phyloP scores from a whole-genome alignment of 2,888 invertebrate species.

The Xestia xanthographa region DNA sequence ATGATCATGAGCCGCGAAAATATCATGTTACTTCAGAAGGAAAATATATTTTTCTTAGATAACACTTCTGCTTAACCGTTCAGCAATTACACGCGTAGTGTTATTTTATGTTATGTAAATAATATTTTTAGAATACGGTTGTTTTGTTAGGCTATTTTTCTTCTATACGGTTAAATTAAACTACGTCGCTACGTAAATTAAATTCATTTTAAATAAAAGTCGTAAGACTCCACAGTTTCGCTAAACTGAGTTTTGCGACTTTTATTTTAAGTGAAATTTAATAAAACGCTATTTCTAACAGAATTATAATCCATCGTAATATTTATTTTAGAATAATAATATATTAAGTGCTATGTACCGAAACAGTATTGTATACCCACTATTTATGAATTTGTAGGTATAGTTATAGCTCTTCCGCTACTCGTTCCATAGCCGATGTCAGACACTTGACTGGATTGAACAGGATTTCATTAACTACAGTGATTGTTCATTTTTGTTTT shows the following conservation, averaged over 20 bases:
- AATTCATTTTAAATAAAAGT: too few species aligned
- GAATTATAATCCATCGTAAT: not conserved
- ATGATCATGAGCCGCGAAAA: slow-evolving; percentile 40
- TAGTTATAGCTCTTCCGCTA: not conserved
- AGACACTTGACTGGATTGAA: not conserved
- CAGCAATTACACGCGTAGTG: not conserved
- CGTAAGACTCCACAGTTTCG: too few species aligned
- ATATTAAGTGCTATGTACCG: not conserved
- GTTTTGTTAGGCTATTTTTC: not conserved
- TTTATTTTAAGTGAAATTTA: not conserved
- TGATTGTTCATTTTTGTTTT: not conserved
- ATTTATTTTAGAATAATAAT: not conserved
- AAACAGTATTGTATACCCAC: too few species aligned
- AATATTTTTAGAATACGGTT: not conserved
- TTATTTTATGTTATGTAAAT: not conserved
- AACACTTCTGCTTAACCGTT: not conserved
- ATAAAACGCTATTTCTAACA: not conserved
- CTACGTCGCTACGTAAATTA: too few species aligned
- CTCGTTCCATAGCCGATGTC: not conserved
- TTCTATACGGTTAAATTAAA: not conserved
- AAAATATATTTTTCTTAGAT: slow-evolving; percentile 31
- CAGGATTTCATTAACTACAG: not conserved
- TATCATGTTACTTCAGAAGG: slow-evolving; percentile 29
- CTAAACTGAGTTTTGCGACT: too few species aligned
- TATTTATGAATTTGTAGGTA: not conserved